Conservation (phyloP, 1,140 invertebrate genomes). For the Drosophila malerkotliana region DNA sequence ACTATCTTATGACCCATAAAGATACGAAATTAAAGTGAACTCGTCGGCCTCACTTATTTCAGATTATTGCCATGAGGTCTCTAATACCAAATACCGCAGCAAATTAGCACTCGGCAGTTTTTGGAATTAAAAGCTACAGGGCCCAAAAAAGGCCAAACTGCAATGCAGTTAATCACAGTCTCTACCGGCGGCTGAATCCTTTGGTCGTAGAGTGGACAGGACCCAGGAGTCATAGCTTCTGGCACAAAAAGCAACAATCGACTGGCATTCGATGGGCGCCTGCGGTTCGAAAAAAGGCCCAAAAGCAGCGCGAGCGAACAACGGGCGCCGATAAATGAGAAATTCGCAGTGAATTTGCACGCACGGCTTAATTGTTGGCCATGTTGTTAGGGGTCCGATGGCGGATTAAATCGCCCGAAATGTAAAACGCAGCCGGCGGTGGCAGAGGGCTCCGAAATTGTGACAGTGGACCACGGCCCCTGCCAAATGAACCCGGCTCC, state of each 20-base stretch:
- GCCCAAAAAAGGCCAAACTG: slow-evolving; percentile 18
- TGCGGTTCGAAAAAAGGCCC: slow-evolving; percentile 36
- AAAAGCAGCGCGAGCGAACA: slow-evolving; percentile 27
- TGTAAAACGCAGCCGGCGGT: slow-evolving; percentile 28
- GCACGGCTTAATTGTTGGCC: slow-evolving; percentile 73
- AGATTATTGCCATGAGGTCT: slow-evolving; percentile 12
- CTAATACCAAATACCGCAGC: slow-evolving; percentile 10
- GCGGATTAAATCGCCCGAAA: slow-evolving; percentile 45
- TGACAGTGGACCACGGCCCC: slow-evolving; percentile 17
- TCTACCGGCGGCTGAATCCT: slow-evolving; percentile 10
- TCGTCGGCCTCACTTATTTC: slow-evolving; percentile 11
- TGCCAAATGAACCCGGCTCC: slow-evolving; percentile 55
- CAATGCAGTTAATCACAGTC: slow-evolving; percentile 66
- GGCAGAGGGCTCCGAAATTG: slow-evolving; percentile 11
- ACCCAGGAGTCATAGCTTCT: slow-evolving; percentile 51
- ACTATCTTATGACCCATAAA: slow-evolving; percentile 20
- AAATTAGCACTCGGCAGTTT: slow-evolving; percentile 57
- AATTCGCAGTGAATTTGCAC: slow-evolving; percentile 67
- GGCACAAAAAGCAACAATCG: slow-evolving; percentile 34
- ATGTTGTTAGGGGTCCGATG: slow-evolving; percentile 43
- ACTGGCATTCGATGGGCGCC: slow-evolving; percentile 42
- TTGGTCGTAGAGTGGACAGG: slow-evolving; percentile 27
- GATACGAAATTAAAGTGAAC: slow-evolving; percentile 4
- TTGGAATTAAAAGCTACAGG: slow-evolving; percentile 54
- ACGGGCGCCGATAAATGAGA: slow-evolving; percentile 61